Evolutionary conservation across 2,113 vertebrate species (phyloP).

Genomic region (Lynx canadensis): DNA sequence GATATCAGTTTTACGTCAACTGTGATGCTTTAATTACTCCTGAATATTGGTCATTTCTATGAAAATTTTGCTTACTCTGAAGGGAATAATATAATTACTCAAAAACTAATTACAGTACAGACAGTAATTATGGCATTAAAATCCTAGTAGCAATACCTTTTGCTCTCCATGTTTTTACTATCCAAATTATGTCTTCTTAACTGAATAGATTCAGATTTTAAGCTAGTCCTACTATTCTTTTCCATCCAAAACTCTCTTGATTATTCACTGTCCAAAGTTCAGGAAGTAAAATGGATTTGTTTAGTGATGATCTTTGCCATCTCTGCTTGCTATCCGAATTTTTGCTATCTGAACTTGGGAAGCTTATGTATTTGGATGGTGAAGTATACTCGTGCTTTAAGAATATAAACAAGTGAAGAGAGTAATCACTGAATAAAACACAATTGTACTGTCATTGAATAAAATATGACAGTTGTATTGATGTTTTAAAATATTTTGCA

Average conservation of each 20-base stretch:
- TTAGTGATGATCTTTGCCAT: background rate
- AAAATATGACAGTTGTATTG: slow-evolving; percentile 7
- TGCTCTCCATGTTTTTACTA: background rate
- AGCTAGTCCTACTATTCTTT: slow-evolving; percentile 11
- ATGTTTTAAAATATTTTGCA: slow-evolving; percentile 55
- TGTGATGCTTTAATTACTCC: background rate
- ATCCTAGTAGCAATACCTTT: background rate
- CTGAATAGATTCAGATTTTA: background rate
- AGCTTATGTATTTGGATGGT: slow-evolving; percentile 26
- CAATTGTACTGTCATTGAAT: background rate
- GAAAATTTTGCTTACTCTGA: slow-evolving; percentile 39
- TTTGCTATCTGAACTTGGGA: background rate
- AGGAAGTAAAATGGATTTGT: background rate
- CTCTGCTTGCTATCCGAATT: background rate
- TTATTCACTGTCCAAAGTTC: slow-evolving; percentile 26
- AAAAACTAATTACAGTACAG: background rate
- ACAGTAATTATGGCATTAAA: slow-evolving; percentile 23
- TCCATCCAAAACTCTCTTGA: background rate
- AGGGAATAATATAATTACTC: background rate
- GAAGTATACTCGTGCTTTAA: slow-evolving; percentile 22
- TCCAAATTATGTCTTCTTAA: background rate
- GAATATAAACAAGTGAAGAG: slow-evolving; percentile 42
- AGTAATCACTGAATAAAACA: slow-evolving; percentile 18
- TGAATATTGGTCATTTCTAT: slow-evolving; percentile 4
- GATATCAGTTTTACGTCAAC: background rate